Conservation (phyloP, 2,113 vertebrate species). For the Buteo buteo region DNA sequence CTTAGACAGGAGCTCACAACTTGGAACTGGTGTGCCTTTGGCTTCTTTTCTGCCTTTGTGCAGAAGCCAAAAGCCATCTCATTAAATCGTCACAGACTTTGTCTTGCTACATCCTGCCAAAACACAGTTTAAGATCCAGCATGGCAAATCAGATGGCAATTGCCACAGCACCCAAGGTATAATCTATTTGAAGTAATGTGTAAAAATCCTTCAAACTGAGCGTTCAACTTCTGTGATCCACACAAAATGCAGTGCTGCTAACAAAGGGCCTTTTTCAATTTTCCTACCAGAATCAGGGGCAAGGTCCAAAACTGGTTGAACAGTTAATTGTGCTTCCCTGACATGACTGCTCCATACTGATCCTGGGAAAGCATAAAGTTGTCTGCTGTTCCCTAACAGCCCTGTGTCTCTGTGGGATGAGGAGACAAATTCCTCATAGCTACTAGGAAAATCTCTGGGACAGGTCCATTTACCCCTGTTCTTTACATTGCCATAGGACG, state of each 20-base stretch:
- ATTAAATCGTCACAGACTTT: background rate
- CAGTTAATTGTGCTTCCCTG: background rate
- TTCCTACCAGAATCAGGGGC: background rate
- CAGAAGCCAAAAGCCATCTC: background rate
- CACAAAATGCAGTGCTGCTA: background rate
- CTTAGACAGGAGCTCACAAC: background rate
- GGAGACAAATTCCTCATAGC: fast-evolving
- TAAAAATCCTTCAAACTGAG: background rate
- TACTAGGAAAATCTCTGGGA: background rate
- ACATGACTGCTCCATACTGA: background rate
- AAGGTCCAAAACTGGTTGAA: background rate
- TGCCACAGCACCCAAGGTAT: background rate
- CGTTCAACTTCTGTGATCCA: background rate
- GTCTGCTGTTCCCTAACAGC: background rate
- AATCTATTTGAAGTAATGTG: background rate
- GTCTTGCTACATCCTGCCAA: background rate
- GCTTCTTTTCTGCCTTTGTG: background rate
- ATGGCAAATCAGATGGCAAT: background rate
- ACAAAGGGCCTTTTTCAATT: background rate
- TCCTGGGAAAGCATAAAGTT: background rate
- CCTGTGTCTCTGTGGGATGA: background rate
- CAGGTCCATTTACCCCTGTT: background rate
- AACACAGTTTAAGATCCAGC: background rate
- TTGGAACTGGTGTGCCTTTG: background rate
- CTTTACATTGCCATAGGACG: background rate